These are phyloP conservation scores for Synaphobranchus kaupii DNA, from an alignment of 2,797 vertebrate species.

Conservation along the genomic window DNA sequence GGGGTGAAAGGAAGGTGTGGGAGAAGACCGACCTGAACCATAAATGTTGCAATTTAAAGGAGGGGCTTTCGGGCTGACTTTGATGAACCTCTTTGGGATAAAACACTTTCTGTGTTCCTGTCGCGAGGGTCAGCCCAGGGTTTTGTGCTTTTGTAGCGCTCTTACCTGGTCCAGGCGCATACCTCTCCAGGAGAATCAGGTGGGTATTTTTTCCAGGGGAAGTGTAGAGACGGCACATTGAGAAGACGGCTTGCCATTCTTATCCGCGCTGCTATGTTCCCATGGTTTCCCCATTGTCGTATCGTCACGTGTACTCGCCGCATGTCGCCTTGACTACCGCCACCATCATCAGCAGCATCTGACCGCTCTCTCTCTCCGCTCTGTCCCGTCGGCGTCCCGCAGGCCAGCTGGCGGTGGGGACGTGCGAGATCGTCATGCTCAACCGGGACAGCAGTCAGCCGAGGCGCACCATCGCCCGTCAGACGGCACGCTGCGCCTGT, in stretches of 20 bases:
- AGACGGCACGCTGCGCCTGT: slow-evolving; percentile 85
- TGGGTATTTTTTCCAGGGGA: neutral
- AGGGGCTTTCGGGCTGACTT: neutral
- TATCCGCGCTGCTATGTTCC: neutral
- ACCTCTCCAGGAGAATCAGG: neutral
- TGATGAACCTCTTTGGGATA: neutral
- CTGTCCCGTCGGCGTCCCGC: slow-evolving; percentile 53
- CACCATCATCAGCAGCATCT: neutral
- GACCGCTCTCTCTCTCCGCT: slow-evolving; percentile 12
- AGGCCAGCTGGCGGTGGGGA: slow-evolving; percentile 84
- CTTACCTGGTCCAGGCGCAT: neutral
- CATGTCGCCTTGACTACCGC: neutral
- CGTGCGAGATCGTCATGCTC: slow-evolving; percentile 83
- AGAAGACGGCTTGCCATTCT: neutral
- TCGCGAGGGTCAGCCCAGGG: neutral
- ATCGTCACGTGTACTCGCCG: neutral
- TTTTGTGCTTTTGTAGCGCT: neutral
- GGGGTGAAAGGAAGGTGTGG: neutral
- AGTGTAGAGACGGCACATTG: neutral
- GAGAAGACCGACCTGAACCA: neutral
- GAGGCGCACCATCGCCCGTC: slow-evolving; percentile 79
- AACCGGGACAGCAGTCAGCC: slow-evolving; percentile 84
- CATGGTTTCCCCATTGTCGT: neutral
- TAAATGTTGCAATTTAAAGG: neutral
- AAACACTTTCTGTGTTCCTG: neutral